Evolutionary conservation across 2,888 invertebrate species (phyloP), one percentile per base, ranked within the genome.

Genomic region (Lapara coniferarum): DNA sequence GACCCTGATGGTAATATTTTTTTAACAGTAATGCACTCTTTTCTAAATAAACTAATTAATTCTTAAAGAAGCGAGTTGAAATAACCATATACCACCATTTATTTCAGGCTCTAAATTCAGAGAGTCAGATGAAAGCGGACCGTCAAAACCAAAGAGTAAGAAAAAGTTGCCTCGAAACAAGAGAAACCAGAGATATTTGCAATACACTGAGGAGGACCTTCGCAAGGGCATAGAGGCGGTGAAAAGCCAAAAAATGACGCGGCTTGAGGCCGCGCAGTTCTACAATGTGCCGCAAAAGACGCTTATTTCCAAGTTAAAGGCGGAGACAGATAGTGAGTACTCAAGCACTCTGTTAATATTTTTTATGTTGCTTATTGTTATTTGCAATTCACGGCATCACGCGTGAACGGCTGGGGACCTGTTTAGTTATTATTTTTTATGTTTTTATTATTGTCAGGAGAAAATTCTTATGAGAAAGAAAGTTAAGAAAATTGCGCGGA

Each of bases 221-320:
- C 68, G 73, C 0, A 71, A 76, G 0, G 83, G 86, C 2, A 7
- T 88, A 0, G 78, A 82, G 0, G 84, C 79, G 0, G 81, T 87
- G 0, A 69, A 72, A 0, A 73, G 56, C 0, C 73, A 80, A 0
- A 68, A 71, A 0, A 73, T 88, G 78, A 72, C 75, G 0, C 44
- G 74, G 0, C 12, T 49, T 0, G 76, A 81, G 7, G 90, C 90
- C 0, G 70, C 86, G 0, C n/a, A 68, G 2, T 68, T 52, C 0
- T 89, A 77, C 70, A 77, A 82, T 0, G 77, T 90, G 52, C 90
- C 90, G 0, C 75, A 76, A 67, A 88, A 86, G 72, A 88, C 89
- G 0, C 70, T 90, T 0, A 66, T 71, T 0, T 75, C 76, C 0
- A 84, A 78, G 57, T 13, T 78, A 0, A 72, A 37, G 46, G 1